These are phyloP conservation scores for Colletes latitarsis DNA, from an alignment of 1,140 invertebrate genomes.

Conservation along the genomic window DNA sequence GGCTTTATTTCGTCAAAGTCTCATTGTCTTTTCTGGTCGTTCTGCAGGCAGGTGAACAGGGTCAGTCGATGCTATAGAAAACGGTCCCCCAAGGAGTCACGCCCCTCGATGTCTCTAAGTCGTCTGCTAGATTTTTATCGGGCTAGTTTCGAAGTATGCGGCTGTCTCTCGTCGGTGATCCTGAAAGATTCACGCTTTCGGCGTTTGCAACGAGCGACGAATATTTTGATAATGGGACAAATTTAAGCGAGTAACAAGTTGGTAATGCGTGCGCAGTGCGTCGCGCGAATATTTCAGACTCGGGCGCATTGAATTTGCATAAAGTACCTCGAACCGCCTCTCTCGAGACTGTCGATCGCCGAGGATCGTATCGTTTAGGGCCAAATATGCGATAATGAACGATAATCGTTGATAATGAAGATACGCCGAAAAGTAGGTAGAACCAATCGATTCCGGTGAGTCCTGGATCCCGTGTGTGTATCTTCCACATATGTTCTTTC, in stretches of 20 bases:
- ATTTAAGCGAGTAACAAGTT: no score
- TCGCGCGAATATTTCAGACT: neutral
- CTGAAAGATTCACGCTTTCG: no score
- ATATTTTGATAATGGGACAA: no score
- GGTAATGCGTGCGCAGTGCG: neutral
- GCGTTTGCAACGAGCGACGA: no score
- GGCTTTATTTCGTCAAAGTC: slow-evolving; percentile 50
- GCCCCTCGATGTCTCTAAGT: slow-evolving; percentile 6
- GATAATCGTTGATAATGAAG: slow-evolving; percentile 74
- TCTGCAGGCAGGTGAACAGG: slow-evolving; percentile 28
- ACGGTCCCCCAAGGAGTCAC: slow-evolving; percentile 20
- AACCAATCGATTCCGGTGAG: slow-evolving; percentile 21
- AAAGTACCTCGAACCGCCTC: slow-evolving; percentile 24
- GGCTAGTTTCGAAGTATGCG: neutral
- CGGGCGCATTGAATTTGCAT: slow-evolving; percentile 30
- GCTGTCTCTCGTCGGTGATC: neutral
- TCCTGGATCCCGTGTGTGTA: neutral
- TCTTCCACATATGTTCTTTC: slow-evolving; percentile 13
- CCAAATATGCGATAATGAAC: slow-evolving; percentile 75
- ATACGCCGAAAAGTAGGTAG: slow-evolving; percentile 27
- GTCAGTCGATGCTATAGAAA: slow-evolving; percentile 33
- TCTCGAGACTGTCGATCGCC: slow-evolving; percentile 70
- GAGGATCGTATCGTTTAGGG: slow-evolving; percentile 69
- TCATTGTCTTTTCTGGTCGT: slow-evolving; percentile 51
- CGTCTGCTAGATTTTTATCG: slow-evolving; percentile 32